Percentiles rank a stretch among this genome's conserved stretches.
Conservation (phyloP, 2,797 vertebrate species). For the Gobionotothen gibberifrons region DNA sequence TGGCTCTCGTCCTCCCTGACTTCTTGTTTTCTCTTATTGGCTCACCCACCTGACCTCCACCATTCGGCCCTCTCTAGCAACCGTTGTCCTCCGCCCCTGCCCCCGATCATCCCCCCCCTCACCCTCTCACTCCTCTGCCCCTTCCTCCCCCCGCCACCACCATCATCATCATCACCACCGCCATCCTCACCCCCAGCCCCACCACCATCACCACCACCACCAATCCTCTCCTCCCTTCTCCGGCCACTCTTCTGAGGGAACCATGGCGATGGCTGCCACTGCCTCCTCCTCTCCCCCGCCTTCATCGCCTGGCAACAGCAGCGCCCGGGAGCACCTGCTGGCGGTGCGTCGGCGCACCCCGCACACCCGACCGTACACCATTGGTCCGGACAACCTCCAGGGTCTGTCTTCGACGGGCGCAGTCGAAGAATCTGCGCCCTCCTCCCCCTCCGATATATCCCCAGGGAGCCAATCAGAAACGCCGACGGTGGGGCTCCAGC, state of each 20-base stretch:
- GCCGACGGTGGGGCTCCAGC: conserved; percentile 83
- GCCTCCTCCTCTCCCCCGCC: conserved; percentile 64
- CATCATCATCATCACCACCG: conserved; percentile 25
- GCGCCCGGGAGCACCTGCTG: conserved; percentile 90
- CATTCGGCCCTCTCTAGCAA: conserved; percentile 80
- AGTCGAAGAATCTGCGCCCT: background rate
- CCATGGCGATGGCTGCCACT: conserved; percentile 68
- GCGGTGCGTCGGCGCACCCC: conserved; percentile 91
- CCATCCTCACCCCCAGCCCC: conserved; percentile 19
- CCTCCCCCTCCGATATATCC: conserved; percentile 35
- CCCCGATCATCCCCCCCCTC: conserved; percentile 65
- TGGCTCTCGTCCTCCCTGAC: background rate
- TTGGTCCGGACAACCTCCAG: conserved; percentile 93
- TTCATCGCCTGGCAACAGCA: conserved; percentile 44
- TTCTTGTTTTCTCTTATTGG: conserved; percentile 10
- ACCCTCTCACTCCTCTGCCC: conserved; percentile 57
- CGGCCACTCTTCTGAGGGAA: background rate
- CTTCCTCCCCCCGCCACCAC: conserved; percentile 36
- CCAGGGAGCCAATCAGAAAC: conserved; percentile 51
- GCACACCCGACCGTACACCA: conserved; percentile 88
- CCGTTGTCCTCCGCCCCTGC: conserved; percentile 76
- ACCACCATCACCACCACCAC: conserved; percentile 34
- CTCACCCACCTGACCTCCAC: conserved; percentile 47
- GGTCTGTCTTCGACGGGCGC: conserved; percentile 84
- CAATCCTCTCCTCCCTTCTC: conserved; percentile 47